These are phyloP conservation scores for Sericinus montela DNA, from an alignment of 2,888 invertebrate species.

Conservation along the genomic window DNA sequence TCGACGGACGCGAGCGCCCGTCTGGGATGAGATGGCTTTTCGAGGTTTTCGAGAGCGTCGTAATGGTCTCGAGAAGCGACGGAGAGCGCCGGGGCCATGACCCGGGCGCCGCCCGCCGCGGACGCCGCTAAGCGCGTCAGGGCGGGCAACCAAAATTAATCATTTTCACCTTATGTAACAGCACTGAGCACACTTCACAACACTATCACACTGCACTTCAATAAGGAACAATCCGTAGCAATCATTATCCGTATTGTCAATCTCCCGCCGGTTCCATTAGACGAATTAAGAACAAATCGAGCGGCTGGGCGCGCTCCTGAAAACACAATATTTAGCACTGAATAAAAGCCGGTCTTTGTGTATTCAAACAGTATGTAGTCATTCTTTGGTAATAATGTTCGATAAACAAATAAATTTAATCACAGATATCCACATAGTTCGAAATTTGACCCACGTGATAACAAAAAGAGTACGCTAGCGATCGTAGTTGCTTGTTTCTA, in stretches of 20 bases:
- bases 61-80: conserved; percentile 78
- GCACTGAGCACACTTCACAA: conserved; percentile 43
- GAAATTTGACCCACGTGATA: conserved; percentile 78
- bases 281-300: conserved; percentile 32
- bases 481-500: conserved; percentile 71
- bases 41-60: conserved; percentile 42
- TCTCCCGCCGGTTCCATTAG: conserved; percentile 64
- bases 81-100: conserved; percentile 97
- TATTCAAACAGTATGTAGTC: conserved; percentile 34
- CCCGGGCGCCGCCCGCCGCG: conserved; percentile 81
- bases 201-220: conserved; percentile 48
- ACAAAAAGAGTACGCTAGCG: conserved; percentile 68
- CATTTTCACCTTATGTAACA: conserved; percentile 70
- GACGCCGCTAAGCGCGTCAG: conserved; percentile 64
- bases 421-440: conserved; percentile 45
- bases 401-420: conserved; percentile 32
- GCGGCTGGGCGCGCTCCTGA: conserved; percentile 65
- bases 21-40: conserved; percentile 47
- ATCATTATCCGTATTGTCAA: conserved; percentile 40
- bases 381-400: conserved; percentile 24
- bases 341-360: conserved; percentile 59
- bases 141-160: conserved; percentile 51
- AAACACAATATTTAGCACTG: conserved; percentile 58
- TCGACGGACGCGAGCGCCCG: conserved; percentile 74
- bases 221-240: conserved; percentile 41